Conservation (phyloP, 2,888 invertebrate genomes). For the Drosophila tanythrix region DNA sequence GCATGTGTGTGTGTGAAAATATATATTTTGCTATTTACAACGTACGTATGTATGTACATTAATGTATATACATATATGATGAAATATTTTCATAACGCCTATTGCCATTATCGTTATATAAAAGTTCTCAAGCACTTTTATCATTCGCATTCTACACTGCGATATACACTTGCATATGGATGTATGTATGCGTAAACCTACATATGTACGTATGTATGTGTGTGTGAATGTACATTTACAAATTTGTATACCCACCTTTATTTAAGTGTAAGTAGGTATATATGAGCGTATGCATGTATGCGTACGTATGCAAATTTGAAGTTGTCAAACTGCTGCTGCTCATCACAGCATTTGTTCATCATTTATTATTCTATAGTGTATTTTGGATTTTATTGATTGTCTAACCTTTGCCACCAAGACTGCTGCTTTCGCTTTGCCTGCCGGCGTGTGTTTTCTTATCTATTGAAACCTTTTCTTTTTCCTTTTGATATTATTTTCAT, state of each 20-base stretch:
- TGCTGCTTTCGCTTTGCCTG: constrained; percentile 28
- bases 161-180: constrained; percentile 7
- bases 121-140: constrained; percentile 24
- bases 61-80: constrained; percentile 10
- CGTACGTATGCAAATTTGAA: constrained; percentile 49
- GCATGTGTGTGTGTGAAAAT: constrained; percentile 1
- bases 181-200: not conserved
- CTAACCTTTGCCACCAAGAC: constrained; percentile 44
- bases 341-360: constrained; percentile 29
- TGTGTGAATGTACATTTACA: not conserved
- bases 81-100: constrained; percentile 32
- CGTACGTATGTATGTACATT: not conserved
- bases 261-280: constrained; percentile 5
- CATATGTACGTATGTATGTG: not conserved
- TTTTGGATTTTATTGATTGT: constrained; percentile 58
- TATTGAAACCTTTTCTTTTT: constrained; percentile 16
- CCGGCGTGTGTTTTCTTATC: constrained; percentile 56
- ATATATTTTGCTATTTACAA: constrained; percentile 1
- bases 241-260: constrained; percentile 18
- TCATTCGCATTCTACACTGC: constrained; percentile 14
- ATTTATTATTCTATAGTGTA: constrained; percentile 17
- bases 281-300: not conserved
- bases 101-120: constrained; percentile 46
- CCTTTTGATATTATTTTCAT: constrained; percentile 19
- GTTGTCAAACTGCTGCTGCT: constrained; percentile 24